These are phyloP conservation scores for Pinna nobilis DNA, from an alignment of 1,140 invertebrate species.

Conservation along the genomic window DNA sequence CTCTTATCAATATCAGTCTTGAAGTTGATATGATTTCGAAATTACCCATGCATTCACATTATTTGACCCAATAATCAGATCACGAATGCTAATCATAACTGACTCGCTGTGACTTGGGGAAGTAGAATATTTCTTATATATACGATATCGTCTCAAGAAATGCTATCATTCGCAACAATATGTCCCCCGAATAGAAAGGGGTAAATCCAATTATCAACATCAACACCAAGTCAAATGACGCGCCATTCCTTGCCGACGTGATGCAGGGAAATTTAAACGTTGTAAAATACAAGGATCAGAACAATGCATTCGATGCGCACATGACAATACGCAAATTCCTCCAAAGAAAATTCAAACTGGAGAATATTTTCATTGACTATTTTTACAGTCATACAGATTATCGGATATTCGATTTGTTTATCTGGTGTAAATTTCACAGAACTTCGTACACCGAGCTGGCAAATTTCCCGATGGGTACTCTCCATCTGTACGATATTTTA, in stretches of 20 bases:
- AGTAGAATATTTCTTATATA: no score
- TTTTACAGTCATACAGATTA: not conserved
- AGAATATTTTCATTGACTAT: not conserved
- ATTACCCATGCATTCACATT: no score
- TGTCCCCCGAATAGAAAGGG: not conserved
- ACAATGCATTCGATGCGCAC: not conserved
- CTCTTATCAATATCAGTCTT: no score
- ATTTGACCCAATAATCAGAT: no score
- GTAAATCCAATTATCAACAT: not conserved
- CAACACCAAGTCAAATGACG: conserved; percentile 54
- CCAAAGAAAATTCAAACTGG: not conserved
- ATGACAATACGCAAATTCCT: conserved; percentile 6
- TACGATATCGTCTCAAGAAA: no score
- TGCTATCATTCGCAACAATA: no score
- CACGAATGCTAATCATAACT: no score
- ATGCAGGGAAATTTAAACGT: conserved; percentile 72
- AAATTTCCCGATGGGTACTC: conserved; percentile 1
- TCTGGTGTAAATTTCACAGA: not conserved
- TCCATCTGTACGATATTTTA: conserved; percentile 19
- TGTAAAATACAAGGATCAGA: conserved; percentile 13
- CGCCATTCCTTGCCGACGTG: conserved; percentile 50
- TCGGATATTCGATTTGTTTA: not conserved
- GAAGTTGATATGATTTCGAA: no score
- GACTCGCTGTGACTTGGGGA: no score
- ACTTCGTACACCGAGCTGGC: conserved; percentile 9